These are phyloP conservation scores for Acanthiza pusilla DNA, from an alignment of 2,797 vertebrate genomes.

Conservation along the genomic window DNA sequence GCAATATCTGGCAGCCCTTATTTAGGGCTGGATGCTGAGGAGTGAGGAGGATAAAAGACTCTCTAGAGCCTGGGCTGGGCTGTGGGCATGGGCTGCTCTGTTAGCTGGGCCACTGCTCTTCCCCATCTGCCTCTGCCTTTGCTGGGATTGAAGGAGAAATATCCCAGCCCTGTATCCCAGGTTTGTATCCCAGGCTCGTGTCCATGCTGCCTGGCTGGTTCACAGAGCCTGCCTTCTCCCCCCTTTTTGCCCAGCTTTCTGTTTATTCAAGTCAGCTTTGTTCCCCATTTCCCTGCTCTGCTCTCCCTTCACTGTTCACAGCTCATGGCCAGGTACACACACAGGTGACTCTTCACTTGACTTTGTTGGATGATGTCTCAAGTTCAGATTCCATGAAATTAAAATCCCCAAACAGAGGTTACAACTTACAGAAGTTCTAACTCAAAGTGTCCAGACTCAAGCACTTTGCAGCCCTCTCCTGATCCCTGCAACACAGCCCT, in stretches of 20 bases:
- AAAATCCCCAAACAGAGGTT: background rate
- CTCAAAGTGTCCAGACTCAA: background rate
- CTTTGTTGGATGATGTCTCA: background rate
- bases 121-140: background rate
- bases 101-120: background rate
- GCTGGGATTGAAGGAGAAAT: background rate
- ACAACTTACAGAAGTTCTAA: background rate
- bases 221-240: background rate
- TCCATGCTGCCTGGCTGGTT: background rate
- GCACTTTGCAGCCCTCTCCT: background rate
- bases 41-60: background rate
- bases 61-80: background rate
- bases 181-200: too few relatives aligned
- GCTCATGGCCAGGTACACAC: background rate
- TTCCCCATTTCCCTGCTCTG: background rate
- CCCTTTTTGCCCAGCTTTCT: background rate
- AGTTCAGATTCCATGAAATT: background rate
- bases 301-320: background rate
- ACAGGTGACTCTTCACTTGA: background rate
- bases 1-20: background rate
- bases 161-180: background rate
- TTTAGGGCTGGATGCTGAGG: background rate
- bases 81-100: fast-evolving
- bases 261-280: background rate
- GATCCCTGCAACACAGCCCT: background rate